Evolutionary conservation across 1,140 invertebrate genomes (phyloP), one percentile per base, ranked within the genome.

Genomic region (Delia radicum): DNA sequence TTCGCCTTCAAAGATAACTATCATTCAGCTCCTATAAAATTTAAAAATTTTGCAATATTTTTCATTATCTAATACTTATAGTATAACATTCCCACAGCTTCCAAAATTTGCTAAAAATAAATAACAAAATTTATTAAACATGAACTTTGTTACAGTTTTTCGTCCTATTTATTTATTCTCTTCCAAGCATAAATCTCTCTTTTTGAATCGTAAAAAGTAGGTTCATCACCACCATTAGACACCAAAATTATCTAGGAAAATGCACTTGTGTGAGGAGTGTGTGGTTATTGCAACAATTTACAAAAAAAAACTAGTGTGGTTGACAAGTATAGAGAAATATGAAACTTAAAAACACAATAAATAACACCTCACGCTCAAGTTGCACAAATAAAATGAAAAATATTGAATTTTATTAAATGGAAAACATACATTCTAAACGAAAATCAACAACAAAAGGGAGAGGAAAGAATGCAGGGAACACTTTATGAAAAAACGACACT

Each of bases 111-210:
- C 31, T n/a, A 10, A 48, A 12, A 15, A n/a, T n/a, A n/a, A n/a
- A n/a, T n/a, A n/a, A n/a, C n/a, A n/a, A n/a, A n/a, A n/a, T n/a
- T 48, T 48, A 27, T 67, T 15, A 4, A 4, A 28, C 63, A 21
- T 55, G 48, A 55, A 55, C 48, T 55, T 55, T 55, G 48, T 24
- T 55, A 55, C 48, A 55, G 48, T 55, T 55, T 55, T 55, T 55
- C 21, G 48, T 21, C 48, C 48, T 55, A 55, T 55, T 55, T 55
- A 21, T 2, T 55, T 8, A n/a, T 42, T 42, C 48, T 21, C 48
- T 18, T 55, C 18, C 48, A 55, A 21, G 24, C 5, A 21, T 21
- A 24, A 55, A 55, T 55, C 48, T 55, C n/a, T 48, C 15, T 48
- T 48, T 33, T 10, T 18, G 15, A 37, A n/a, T n/a, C n/a, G 1